phyloP scores from a whole-genome alignment of 2,888 invertebrate genomes.

The Dicyrtoma fusca region DNA sequence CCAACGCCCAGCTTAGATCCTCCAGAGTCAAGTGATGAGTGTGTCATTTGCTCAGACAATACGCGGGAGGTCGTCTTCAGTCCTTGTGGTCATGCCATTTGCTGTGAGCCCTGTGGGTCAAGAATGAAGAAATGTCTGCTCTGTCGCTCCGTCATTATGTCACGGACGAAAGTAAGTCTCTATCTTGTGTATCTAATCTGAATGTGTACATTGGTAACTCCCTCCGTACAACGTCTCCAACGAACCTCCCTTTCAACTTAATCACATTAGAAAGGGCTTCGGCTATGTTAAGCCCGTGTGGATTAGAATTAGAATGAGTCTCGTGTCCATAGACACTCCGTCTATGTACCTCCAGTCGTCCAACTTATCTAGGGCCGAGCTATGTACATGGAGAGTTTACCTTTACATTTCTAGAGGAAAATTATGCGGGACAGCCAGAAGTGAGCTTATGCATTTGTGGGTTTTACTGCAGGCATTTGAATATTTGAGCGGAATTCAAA shows the following conservation, averaged over 20 bases:
- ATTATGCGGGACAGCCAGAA: constrained; percentile 2
- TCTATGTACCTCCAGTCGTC: neutral
- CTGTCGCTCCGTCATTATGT: constrained; percentile 81
- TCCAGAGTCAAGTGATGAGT: constrained; percentile 75
- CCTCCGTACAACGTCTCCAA: too few relatives aligned
- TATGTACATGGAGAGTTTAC: neutral
- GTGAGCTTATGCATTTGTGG: neutral
- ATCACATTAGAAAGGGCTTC: neutral
- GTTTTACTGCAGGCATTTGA: neutral
- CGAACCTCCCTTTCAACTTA: too few relatives aligned
- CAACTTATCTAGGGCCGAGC: too few relatives aligned
- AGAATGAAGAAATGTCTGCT: constrained; percentile 93
- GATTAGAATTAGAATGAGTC: too few relatives aligned
- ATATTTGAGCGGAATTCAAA: neutral
- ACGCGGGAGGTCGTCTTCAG: constrained; percentile 88
- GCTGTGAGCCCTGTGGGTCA: constrained; percentile 81
- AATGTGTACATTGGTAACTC: too few relatives aligned
- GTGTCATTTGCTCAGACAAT: constrained; percentile 91
- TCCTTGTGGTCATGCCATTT: constrained; percentile 91
- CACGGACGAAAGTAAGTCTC: constrained; percentile 71
- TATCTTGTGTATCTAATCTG: neutral
- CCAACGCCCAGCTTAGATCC: constrained; percentile 56
- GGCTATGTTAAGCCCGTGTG: neutral
- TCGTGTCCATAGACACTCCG: too few relatives aligned
- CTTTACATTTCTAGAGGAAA: constrained; percentile 1